These are phyloP conservation scores for Aphidoletes aphidimyza DNA, from an alignment of 2,888 invertebrate species.

Conservation along the genomic window DNA sequence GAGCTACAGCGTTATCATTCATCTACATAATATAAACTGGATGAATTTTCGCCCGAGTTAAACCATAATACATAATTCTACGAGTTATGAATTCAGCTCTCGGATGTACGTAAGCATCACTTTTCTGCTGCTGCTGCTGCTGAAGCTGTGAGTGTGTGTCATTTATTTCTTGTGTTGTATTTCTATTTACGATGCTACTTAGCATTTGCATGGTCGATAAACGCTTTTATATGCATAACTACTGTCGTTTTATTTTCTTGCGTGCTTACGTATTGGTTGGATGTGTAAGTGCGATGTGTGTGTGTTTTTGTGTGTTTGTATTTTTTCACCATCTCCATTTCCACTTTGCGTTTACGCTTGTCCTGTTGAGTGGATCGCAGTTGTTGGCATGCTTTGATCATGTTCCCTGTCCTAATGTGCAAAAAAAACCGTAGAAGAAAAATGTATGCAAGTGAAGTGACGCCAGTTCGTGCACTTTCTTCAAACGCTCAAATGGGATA, in stretches of 20 bases:
- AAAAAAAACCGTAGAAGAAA: background rate
- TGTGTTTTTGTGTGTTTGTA: background rate
- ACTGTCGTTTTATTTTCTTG: background rate
- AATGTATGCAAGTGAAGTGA: background rate
- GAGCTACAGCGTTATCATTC: constrained; percentile 38
- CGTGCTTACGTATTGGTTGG: too few relatives aligned
- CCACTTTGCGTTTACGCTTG: background rate
- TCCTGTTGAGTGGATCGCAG: constrained; percentile 30
- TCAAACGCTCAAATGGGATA: background rate
- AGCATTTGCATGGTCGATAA: constrained; percentile 26
- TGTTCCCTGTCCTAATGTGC: background rate
- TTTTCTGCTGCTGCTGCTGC: too few relatives aligned
- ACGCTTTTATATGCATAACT: constrained; percentile 21
- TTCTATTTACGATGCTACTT: constrained; percentile 1
- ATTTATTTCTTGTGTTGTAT: background rate
- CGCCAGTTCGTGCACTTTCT: background rate
- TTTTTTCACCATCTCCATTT: background rate
- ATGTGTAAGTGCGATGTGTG: too few relatives aligned
- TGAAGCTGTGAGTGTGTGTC: too few relatives aligned
- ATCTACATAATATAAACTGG: background rate
- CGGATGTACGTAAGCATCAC: background rate
- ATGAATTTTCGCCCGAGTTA: background rate
- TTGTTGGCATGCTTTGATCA: constrained; percentile 26
- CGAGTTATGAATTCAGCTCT: background rate
- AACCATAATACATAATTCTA: background rate